Conservation (phyloP, 2,113 vertebrate species). For the Shinisaurus crocodilurus region DNA sequence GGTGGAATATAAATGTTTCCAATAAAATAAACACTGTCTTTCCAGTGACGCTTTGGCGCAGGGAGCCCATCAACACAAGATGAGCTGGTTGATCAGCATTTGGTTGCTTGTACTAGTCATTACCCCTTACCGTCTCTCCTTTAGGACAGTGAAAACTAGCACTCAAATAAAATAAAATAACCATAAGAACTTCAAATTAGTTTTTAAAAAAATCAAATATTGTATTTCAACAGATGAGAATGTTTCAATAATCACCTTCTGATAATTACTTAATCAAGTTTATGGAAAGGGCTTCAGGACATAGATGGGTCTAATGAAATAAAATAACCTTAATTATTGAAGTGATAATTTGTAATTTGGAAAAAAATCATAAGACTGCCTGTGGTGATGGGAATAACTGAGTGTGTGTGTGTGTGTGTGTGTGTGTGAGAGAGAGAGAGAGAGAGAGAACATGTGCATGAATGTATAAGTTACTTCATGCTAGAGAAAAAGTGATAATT, state of each 20-base stretch:
- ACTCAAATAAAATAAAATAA: background rate
- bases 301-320: constrained; percentile 12
- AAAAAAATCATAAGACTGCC: background rate
- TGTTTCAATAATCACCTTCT: background rate
- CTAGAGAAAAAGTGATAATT: background rate
- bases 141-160: too few relatives aligned
- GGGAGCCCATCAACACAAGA: background rate
- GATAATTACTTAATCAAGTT: constrained; percentile 6
- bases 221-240: constrained; percentile 12
- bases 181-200: background rate
- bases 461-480: background rate
- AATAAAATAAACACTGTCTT: background rate
- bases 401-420: background rate
- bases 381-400: constrained; percentile 1
- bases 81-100: background rate
- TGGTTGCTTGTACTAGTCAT: background rate
- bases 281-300: background rate
- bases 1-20: background rate
- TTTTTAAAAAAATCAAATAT: background rate
- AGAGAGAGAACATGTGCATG: background rate
- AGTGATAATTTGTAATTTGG: constrained; percentile 14
- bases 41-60: background rate
- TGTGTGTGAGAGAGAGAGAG: too few relatives aligned
- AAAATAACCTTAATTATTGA: constrained; percentile 38
- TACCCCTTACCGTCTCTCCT: background rate